phyloP scores from a whole-genome alignment of 2,888 invertebrate genomes.

The Hydraecia micacea region DNA sequence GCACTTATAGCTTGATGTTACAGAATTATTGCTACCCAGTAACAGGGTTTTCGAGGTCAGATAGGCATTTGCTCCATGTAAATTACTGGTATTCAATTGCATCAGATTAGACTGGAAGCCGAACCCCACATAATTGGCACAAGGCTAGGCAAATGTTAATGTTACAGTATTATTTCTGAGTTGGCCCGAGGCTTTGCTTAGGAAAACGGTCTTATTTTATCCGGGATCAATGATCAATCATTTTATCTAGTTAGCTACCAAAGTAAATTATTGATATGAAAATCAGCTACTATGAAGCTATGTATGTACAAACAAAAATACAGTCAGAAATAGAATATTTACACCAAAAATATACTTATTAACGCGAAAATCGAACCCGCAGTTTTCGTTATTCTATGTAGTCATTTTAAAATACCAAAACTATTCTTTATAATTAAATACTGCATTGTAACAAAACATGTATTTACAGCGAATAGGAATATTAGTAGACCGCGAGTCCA shows the following conservation, averaged over 20 bases:
- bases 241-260: not conserved
- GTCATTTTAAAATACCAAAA: not conserved
- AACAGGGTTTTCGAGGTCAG: not conserved
- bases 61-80: not conserved
- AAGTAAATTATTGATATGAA: not conserved
- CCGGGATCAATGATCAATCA: not conserved
- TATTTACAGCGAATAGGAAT: not conserved
- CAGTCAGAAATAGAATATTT: not conserved
- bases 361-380: not conserved
- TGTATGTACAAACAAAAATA: not conserved
- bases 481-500: not conserved
- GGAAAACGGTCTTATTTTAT: not conserved
- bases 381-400: not conserved
- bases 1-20: constrained; percentile 4
- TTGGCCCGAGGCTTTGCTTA: not conserved
- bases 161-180: not conserved
- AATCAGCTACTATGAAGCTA: not conserved
- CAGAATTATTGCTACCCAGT: not conserved
- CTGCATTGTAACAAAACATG: no score
- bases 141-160: not conserved
- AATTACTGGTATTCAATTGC: no score
- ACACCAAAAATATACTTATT: not conserved
- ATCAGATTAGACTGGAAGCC: not conserved
- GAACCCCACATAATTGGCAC: not conserved
- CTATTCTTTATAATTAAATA: not conserved